Evolutionary conservation across 2,888 invertebrate species (phyloP).

Genomic region (Drosophila meridiana): DNA sequence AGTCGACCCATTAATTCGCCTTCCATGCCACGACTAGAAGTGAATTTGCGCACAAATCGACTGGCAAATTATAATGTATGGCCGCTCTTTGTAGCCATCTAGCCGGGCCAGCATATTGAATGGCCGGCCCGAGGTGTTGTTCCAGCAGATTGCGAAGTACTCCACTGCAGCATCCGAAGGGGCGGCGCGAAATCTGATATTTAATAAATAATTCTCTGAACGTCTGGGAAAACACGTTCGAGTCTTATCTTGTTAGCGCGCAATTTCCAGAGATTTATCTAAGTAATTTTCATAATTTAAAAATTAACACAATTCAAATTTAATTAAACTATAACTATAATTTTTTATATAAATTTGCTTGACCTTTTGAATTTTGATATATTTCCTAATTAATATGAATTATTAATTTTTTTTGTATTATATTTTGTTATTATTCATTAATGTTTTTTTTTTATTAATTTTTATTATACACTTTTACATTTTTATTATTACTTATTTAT

Average conservation of each 20-base stretch:
- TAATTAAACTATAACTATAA: neutral
- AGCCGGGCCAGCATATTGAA: slow-evolving; percentile 26
- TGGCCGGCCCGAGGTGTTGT: slow-evolving; percentile 72
- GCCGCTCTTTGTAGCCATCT: slow-evolving; percentile 26
- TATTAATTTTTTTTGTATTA: no score
- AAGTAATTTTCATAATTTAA: neutral
- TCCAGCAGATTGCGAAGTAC: slow-evolving; percentile 69
- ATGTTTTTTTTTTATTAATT: no score
- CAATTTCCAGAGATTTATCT: slow-evolving; percentile 13
- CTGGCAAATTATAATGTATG: slow-evolving; percentile 79
- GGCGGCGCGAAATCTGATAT: slow-evolving; percentile 57
- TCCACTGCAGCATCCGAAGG: slow-evolving; percentile 34
- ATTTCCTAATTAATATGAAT: no score
- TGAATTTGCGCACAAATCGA: slow-evolving; percentile 74
- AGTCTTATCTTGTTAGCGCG: slow-evolving; percentile 62
- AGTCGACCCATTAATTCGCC: slow-evolving; percentile 50
- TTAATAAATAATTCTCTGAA: slow-evolving; percentile 49
- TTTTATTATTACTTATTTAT: no score
- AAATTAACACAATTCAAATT: neutral
- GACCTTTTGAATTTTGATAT: no score
- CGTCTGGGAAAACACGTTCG: slow-evolving; percentile 47
- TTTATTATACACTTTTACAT: no score
- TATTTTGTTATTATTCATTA: no score
- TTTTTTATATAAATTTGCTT: no score
- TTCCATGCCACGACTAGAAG: slow-evolving; percentile 47